Base-by-base conservation (phyloP, 1,140 invertebrate species). In the Musca vetustissima region DNA sequence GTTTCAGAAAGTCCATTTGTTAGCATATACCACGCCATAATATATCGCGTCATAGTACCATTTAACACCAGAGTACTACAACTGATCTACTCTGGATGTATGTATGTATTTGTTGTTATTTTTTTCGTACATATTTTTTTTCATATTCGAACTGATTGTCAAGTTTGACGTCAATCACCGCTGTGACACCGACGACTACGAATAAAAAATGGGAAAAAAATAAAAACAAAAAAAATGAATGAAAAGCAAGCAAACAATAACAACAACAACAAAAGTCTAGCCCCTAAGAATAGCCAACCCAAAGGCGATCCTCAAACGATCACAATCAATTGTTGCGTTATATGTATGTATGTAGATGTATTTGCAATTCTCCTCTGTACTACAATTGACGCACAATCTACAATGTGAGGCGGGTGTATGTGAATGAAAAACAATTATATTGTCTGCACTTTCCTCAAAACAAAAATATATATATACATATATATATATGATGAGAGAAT, bases 131-230 rank as follows among this genome's bases (percentile, higher is more conserved):
- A 13, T 28, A 43, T 13, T 28, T 59, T 28, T 32, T 59, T 59
- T 32, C 21, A 28, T 22, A 13, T 17, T 55, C 47, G 68, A 64
- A 65, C 65, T 71, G 70, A 71, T 71, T 71, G 64, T 69, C 67
- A 74, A 73, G 74, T 77, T 80, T 80, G 78, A 80, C 78, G 78
- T 80, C 78, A 80, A 80, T 80, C 74, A 74, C 24, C 66, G 72
- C 70, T 64, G 43, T 70, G 75, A 75, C 74, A 77, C 70, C 73
- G 73, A 61, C 28, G 36, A 43, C 36, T 43, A 7, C 36, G 13
- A 43, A 43, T 8, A 43, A 43, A 43, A 8, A n/a, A n/a, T n/a
- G n/a, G n/a, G n/a, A n/a, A 8, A 43, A 43, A 43, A 43, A 76
- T 77, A 76, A 75, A 71, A 73, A 72, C 68, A 73, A 57, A 48